Evolutionary conservation across 92 coral and sea anemone genomes (phyloP).

Genomic region (Parazoanthus swiftii): DNA sequence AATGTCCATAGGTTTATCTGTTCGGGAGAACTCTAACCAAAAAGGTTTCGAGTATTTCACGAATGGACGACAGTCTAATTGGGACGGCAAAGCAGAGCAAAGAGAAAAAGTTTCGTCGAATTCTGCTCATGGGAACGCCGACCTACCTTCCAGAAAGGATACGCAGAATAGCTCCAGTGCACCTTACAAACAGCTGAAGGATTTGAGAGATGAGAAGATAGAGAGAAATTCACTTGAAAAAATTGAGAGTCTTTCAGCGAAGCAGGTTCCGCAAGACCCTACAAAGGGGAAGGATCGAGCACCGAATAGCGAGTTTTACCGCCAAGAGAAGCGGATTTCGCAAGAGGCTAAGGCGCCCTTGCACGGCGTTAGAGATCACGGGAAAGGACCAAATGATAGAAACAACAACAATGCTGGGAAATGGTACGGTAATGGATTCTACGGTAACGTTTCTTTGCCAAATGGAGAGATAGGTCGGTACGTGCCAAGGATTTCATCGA

Average conservation of each 20-base stretch:
- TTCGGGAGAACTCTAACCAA: slow-evolving; percentile 58
- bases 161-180: not conserved
- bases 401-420: slow-evolving; percentile 26
- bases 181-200: not conserved
- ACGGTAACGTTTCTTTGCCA: slow-evolving; percentile 40
- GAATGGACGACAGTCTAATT: slow-evolving; percentile 43
- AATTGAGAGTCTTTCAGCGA: slow-evolving; percentile 10
- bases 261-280: not conserved
- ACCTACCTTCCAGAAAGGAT: slow-evolving; percentile 8
- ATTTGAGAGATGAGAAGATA: slow-evolving; percentile 21
- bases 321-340: slow-evolving; percentile 29
- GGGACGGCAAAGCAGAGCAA: slow-evolving; percentile 40
- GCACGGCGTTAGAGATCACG: slow-evolving; percentile 6
- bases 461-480: slow-evolving; percentile 48
- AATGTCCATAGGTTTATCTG: slow-evolving; percentile 57
- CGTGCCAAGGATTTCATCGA: slow-evolving; percentile 49
- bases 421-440: slow-evolving; percentile 17
- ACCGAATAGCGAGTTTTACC: not conserved
- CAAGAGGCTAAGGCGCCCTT: slow-evolving; percentile 21
- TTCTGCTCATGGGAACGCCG: slow-evolving; percentile 21
- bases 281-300: slow-evolving; percentile 11
- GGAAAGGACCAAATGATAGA: slow-evolving; percentile 13
- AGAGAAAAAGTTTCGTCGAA: slow-evolving; percentile 15
- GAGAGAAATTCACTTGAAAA: slow-evolving; percentile 17
- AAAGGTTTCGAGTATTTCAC: slow-evolving; percentile 51